phyloP scores from a whole-genome alignment of 2,113 vertebrate genomes.

The Excalfactoria chinensis region DNA sequence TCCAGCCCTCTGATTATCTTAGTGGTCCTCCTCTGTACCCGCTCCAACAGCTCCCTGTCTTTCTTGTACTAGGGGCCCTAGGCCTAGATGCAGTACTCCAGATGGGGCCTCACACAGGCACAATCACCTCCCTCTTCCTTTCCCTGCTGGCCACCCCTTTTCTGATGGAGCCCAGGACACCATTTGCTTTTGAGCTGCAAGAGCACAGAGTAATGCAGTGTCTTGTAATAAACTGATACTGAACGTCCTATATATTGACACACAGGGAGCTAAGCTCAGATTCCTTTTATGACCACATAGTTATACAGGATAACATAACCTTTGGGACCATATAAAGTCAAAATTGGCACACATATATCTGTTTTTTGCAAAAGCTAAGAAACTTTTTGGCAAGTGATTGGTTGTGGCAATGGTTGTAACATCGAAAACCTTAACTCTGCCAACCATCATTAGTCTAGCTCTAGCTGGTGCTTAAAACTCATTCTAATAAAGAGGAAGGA shows the following conservation, averaged over 20 bases:
- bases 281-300: neutral
- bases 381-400: neutral
- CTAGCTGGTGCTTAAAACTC: neutral
- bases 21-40: too few relatives aligned
- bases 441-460: neutral
- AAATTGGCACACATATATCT: neutral
- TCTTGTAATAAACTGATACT: neutral
- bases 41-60: too few relatives aligned
- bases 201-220: neutral
- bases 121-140: too few relatives aligned
- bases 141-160: too few relatives aligned
- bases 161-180: too few relatives aligned
- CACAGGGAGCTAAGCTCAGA: neutral
- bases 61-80: too few relatives aligned
- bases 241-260: neutral
- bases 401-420: neutral
- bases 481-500: neutral
- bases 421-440: neutral
- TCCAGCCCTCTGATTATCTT: too few relatives aligned
- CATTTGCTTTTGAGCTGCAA: too few relatives aligned
- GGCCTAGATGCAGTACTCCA: too few relatives aligned
- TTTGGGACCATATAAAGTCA: neutral
- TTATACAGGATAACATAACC: neutral
- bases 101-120: too few relatives aligned
- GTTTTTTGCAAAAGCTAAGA: neutral